Percentiles rank a stretch among this genome's conserved stretches.
Conservation (phyloP, 2,888 invertebrate genomes). For the Drosophila lutescens region DNA sequence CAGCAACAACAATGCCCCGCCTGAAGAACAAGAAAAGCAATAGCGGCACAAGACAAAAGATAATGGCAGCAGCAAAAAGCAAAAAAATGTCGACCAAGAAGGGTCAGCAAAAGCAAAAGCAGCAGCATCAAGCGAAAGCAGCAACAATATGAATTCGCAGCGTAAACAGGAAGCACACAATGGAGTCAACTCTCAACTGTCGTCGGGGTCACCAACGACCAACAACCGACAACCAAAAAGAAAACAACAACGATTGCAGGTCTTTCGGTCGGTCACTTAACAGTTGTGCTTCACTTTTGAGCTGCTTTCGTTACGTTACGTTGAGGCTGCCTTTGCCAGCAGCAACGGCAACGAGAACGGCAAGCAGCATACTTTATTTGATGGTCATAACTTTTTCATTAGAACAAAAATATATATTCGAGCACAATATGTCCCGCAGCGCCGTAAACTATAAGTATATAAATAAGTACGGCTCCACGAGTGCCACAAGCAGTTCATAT, state of each 20-base stretch:
- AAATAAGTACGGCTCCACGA: conserved; percentile 68
- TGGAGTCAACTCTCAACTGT: conserved; percentile 74
- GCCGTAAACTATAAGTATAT: conserved; percentile 79
- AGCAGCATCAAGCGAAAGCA: conserved; percentile 26
- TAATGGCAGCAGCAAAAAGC: conserved; percentile 63
- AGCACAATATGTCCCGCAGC: conserved; percentile 79
- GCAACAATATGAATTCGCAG: conserved; percentile 51
- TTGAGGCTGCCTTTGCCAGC: conserved; percentile 12
- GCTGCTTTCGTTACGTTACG: conserved; percentile 40
- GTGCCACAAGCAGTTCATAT: conserved; percentile 65
- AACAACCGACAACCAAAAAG: conserved; percentile 38
- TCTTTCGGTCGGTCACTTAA: conserved; percentile 78
- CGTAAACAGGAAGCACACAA: conserved; percentile 79
- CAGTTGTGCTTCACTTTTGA: conserved; percentile 71
- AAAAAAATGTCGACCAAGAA: conserved; percentile 8
- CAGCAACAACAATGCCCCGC: conserved; percentile 41
- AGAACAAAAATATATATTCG: conserved; percentile 79
- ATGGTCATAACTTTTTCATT: conserved; percentile 79
- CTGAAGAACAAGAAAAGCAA: conserved; percentile 52
- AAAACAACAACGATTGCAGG: conserved; percentile 63
- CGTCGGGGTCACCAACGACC: conserved; percentile 69
- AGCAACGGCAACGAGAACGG: conserved; percentile 33
- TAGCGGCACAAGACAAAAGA: conserved; percentile 66
- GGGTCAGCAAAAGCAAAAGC: conserved; percentile 19
- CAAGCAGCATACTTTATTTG: conserved; percentile 79